A percentile compares a stretch with the other conserved stretches of the same genome.
Evolutionary conservation across 2,797 vertebrate species (phyloP).

Genomic region (Esox lucius): DNA sequence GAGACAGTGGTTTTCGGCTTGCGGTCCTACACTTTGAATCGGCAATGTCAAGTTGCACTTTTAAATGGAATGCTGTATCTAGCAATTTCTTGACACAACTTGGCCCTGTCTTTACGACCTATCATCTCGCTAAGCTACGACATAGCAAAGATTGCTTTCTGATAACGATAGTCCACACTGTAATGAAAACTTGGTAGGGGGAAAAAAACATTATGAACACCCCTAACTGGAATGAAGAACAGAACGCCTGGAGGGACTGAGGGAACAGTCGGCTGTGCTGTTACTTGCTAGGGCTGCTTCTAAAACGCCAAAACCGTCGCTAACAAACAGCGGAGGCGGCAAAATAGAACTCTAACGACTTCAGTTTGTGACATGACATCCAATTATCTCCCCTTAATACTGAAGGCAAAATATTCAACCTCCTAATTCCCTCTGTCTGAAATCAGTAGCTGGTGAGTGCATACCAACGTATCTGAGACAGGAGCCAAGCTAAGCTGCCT

Average conservation of each 20-base stretch:
- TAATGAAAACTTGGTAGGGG: not conserved
- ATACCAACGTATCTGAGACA: not conserved
- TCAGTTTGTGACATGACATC: not conserved
- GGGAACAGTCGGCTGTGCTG: too few species aligned
- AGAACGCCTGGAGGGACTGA: not conserved
- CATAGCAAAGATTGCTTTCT: too few species aligned
- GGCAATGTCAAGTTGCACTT: too few species aligned
- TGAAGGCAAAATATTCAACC: not conserved
- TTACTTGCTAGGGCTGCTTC: too few species aligned
- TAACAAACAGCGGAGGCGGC: constrained; percentile 5
- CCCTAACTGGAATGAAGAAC: not conserved
- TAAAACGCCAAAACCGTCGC: not conserved
- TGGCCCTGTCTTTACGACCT: too few species aligned
- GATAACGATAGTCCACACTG: too few species aligned
- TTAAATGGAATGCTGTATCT: too few species aligned
- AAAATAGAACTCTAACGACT: constrained; percentile 4
- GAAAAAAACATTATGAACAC: not conserved
- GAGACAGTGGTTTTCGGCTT: too few species aligned
- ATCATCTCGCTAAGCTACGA: too few species aligned
- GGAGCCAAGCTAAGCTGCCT: not conserved
- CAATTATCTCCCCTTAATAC: not conserved
- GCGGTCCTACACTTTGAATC: too few species aligned
- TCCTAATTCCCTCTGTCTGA: not conserved
- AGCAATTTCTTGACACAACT: too few species aligned
- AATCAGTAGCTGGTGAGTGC: not conserved